Percentiles rank a stretch among this genome's conserved stretches.
Evolutionary conservation across 2,797 vertebrate species (phyloP).

Genomic region (Heliangelus exortis): DNA sequence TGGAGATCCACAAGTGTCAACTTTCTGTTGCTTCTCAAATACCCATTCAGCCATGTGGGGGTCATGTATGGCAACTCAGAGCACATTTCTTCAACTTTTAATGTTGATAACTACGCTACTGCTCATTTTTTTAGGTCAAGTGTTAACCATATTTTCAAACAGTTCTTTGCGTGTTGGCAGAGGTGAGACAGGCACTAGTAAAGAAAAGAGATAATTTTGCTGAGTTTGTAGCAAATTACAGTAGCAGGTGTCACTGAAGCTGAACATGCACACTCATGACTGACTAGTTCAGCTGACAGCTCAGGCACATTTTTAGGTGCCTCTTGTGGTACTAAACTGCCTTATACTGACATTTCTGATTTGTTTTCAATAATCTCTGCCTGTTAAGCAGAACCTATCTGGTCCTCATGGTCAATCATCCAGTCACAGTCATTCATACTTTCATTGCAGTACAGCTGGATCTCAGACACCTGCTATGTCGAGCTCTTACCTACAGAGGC

Average conservation of each 20-base stretch:
- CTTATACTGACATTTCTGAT: neutral
- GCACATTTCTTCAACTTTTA: neutral
- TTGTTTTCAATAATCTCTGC: neutral
- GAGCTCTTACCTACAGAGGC: neutral
- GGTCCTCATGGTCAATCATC: neutral
- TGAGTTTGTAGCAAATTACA: neutral
- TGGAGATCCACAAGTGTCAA: neutral
- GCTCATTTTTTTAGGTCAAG: neutral
- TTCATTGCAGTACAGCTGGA: neutral
- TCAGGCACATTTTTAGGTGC: neutral
- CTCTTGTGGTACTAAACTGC: neutral
- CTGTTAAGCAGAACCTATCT: neutral
- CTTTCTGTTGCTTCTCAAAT: neutral
- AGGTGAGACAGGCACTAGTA: neutral
- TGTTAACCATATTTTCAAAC: neutral
- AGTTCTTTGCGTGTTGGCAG: neutral
- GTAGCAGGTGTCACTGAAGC: neutral
- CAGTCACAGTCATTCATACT: neutral
- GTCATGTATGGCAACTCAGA: neutral
- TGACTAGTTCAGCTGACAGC: neutral
- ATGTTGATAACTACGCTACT: rapidly evolving
- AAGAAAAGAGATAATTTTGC: neutral
- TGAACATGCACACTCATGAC: neutral
- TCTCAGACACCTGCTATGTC: neutral
- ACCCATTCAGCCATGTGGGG: neutral